phyloP scores from a whole-genome alignment of 1,140 invertebrate genomes.

The Phortica variegata region DNA sequence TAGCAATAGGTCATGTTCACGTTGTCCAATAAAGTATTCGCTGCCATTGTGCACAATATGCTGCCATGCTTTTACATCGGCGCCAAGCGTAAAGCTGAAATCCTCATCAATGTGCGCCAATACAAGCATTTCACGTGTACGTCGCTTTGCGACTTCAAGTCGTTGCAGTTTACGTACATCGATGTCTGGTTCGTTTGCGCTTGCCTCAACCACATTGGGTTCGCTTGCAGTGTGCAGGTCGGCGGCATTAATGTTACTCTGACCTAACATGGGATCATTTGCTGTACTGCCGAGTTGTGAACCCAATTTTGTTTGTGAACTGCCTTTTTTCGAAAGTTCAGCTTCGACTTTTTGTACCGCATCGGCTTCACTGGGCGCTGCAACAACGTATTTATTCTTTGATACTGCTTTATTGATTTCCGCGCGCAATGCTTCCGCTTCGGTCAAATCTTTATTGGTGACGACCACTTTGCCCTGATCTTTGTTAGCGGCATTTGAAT shows the following conservation, averaged over 20 bases:
- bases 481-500: neutral
- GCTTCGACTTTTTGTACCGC: constrained; percentile 24
- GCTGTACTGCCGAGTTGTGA: neutral
- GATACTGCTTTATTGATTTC: constrained; percentile 36
- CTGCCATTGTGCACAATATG: constrained; percentile 30
- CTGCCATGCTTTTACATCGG: constrained; percentile 33
- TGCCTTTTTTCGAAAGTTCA: constrained; percentile 7
- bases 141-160: constrained; percentile 36
- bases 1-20: constrained; percentile 19
- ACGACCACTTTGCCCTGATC: constrained; percentile 25
- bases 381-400: neutral
- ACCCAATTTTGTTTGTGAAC: neutral
- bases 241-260: constrained; percentile 10
- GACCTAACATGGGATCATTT: neutral
- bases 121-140: constrained; percentile 39
- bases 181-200: constrained; percentile 15
- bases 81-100: constrained; percentile 21
- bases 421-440: constrained; percentile 21
- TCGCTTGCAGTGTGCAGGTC: neutral
- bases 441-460: constrained; percentile 10
- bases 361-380: constrained; percentile 12
- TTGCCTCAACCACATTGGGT: constrained; percentile 37
- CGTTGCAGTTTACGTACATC: constrained; percentile 35
- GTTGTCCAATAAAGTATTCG: constrained; percentile 31
- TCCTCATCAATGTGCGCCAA: constrained; percentile 40